These are phyloP conservation scores for Lanius collurio DNA, from an alignment of 2,113 vertebrate genomes.

Conservation along the genomic window DNA sequence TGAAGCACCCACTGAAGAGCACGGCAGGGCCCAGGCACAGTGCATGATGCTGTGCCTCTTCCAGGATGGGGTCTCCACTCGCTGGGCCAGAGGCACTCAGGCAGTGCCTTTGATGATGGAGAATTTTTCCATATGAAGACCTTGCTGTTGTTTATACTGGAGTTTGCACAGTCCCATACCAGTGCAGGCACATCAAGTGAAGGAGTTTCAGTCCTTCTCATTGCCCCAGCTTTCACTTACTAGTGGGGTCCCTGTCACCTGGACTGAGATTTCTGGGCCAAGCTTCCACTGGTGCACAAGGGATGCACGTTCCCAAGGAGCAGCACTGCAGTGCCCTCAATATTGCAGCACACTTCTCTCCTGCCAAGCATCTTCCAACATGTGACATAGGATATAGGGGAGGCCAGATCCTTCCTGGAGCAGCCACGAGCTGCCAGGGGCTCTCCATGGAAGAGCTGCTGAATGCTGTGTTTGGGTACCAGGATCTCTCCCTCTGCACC, in stretches of 20 bases:
- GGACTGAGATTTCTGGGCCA: not conserved
- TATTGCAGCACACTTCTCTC: not conserved
- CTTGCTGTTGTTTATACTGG: not conserved
- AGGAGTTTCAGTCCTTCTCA: not conserved
- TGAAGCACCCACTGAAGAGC: not conserved
- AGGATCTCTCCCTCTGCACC: not conserved
- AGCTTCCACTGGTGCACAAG: not conserved
- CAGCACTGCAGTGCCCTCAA: not conserved
- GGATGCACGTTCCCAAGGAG: not conserved
- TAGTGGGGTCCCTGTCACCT: not conserved
- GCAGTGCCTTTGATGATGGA: not conserved
- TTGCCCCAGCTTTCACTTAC: not conserved
- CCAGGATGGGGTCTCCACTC: accelerated
- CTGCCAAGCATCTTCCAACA: not conserved
- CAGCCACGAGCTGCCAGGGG: not conserved
- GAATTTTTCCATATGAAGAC: not conserved
- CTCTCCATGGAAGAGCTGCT: not conserved
- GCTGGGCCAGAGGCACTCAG: not conserved
- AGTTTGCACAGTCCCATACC: not conserved
- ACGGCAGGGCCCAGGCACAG: not conserved
- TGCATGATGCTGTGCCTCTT: accelerated
- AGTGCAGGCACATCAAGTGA: not conserved
- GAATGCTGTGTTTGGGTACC: not conserved
- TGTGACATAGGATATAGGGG: accelerated
- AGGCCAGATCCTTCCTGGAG: not conserved